A percentile compares a stretch with the other conserved stretches of the same genome.
Conservation (phyloP, 2,888 invertebrate genomes). For the Caenorhabditis uteleia region DNA sequence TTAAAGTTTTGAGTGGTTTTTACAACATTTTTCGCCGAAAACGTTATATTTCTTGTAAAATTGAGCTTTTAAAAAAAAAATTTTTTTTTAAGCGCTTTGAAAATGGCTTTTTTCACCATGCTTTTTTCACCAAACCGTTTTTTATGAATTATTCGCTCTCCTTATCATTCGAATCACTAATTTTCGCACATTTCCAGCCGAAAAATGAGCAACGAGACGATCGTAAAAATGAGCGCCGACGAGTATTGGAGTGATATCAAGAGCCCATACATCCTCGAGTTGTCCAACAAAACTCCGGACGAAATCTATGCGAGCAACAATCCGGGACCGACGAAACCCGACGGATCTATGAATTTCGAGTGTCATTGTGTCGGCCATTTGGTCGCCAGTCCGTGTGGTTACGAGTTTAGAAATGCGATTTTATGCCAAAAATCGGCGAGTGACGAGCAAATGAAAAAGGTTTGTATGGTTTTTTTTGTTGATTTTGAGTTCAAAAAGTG, state of each 20-base stretch:
- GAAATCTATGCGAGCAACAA: slow-evolving; percentile 62
- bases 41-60: too few relatives aligned
- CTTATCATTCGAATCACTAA: too few relatives aligned
- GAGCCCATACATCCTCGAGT: slow-evolving; percentile 10
- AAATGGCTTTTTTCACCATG: too few relatives aligned
- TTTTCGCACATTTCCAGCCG: too few relatives aligned
- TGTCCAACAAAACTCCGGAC: slow-evolving; percentile 18
- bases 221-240: slow-evolving; percentile 7
- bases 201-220: neutral
- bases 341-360: slow-evolving; percentile 66
- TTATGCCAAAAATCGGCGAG: slow-evolving; percentile 59
- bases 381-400: slow-evolving; percentile 67
- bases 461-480: neutral
- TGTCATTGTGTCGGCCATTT: slow-evolving; percentile 68
- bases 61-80: too few relatives aligned
- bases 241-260: slow-evolving; percentile 33
- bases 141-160: too few relatives aligned
- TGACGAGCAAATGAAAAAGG: slow-evolving; percentile 53
- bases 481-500: too few relatives aligned
- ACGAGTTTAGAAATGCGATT: slow-evolving; percentile 61
- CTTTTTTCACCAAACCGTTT: too few relatives aligned
- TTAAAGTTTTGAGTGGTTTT: too few relatives aligned
- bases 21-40: too few relatives aligned
- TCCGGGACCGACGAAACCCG: slow-evolving; percentile 63
- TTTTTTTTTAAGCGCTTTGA: too few relatives aligned